These are phyloP conservation scores for Notarius quadriscutis DNA, from an alignment of 2,113 vertebrate species.

Conservation along the genomic window DNA sequence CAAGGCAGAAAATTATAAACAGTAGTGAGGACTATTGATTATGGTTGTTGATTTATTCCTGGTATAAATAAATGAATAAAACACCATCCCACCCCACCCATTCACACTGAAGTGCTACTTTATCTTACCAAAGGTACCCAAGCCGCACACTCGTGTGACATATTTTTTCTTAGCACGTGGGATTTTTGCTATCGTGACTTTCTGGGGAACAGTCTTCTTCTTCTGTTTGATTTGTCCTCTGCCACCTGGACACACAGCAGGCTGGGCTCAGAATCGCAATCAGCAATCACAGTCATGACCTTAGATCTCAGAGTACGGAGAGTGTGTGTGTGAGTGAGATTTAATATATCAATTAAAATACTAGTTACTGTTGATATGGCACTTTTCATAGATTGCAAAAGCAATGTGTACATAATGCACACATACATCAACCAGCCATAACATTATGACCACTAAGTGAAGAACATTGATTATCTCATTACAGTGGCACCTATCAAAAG, in stretches of 20 bases:
- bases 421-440: too few relatives aligned
- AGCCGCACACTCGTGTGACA: constrained; percentile 92
- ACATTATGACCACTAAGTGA: too few relatives aligned
- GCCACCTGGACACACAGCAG: constrained; percentile 76
- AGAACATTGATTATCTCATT: too few relatives aligned
- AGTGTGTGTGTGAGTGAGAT: not conserved
- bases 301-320: not conserved
- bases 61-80: too few relatives aligned
- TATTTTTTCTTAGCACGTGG: constrained; percentile 99
- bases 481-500: too few relatives aligned
- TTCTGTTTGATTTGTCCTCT: constrained; percentile 99
- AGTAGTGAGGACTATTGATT: not conserved
- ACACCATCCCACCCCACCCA: too few relatives aligned
- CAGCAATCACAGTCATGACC: not conserved
- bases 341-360: not conserved
- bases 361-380: not conserved
- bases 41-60: not conserved
- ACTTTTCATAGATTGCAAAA: not conserved
- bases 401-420: not conserved
- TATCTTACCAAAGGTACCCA: constrained; percentile 90
- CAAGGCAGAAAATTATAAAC: not conserved
- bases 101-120: not conserved
- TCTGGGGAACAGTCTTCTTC: constrained; percentile 97
- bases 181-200: constrained; percentile 98
- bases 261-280: not conserved